Percentiles rank a stretch among this genome's conserved stretches.
These are phyloP conservation scores for Pachyramphus minor DNA, from an alignment of 2,113 vertebrate genomes.

Conservation along the genomic window DNA sequence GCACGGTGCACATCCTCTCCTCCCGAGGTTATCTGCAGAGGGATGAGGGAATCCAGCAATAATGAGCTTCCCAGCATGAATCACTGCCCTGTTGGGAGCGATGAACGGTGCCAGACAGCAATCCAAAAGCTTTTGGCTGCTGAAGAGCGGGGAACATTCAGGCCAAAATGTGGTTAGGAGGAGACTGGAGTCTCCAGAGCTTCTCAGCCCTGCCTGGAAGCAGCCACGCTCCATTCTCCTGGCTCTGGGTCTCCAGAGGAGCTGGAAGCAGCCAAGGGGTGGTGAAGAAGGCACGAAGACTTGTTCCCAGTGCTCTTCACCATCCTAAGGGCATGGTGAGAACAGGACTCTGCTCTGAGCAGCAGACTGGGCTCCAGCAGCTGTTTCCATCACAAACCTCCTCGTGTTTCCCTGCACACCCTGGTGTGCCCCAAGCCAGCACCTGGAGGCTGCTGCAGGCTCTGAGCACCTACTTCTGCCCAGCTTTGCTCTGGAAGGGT, in stretches of 20 bases:
- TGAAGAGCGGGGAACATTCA: background rate
- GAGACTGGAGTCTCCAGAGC: background rate
- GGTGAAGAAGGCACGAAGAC: rapidly evolving
- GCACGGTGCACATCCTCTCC: background rate
- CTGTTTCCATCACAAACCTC: background rate
- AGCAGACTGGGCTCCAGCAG: background rate
- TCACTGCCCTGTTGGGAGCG: background rate
- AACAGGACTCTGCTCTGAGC: background rate
- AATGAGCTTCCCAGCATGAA: background rate
- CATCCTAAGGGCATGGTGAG: background rate
- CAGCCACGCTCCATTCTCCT: rapidly evolving
- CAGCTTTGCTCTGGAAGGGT: background rate
- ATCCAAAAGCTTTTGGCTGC: conserved; percentile 3
- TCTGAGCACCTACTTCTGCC: background rate
- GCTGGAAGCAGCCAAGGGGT: background rate
- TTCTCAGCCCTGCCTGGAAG: background rate
- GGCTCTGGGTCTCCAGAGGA: background rate
- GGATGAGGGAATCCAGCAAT: background rate
- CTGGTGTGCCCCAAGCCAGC: background rate
- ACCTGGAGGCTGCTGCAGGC: background rate
- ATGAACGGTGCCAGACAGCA: background rate
- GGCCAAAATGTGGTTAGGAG: background rate
- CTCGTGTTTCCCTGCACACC: rapidly evolving
- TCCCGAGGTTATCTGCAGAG: background rate
- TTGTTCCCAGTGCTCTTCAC: background rate